phyloP scores from a whole-genome alignment of 2,113 vertebrate genomes.

The Apus apus region DNA sequence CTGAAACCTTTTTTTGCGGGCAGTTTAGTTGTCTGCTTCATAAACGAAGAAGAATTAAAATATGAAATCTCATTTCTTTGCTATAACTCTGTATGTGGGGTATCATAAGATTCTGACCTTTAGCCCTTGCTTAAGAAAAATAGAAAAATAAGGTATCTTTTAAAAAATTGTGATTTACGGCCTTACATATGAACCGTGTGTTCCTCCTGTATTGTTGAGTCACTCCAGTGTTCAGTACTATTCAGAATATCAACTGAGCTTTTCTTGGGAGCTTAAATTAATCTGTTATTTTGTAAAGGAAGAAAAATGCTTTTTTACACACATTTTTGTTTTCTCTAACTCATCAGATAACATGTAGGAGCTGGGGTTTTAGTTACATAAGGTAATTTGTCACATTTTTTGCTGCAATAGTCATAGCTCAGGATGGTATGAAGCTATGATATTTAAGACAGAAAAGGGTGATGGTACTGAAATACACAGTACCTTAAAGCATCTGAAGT shows the following conservation, averaged over 20 bases:
- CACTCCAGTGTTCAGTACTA: background rate
- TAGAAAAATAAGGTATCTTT: background rate
- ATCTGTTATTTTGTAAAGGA: background rate
- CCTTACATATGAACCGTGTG: background rate
- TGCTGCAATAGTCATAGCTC: background rate
- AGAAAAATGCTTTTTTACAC: background rate
- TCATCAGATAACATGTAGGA: background rate
- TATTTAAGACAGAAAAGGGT: background rate
- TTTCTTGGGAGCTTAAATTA: background rate
- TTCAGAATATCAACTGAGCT: background rate
- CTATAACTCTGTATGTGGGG: background rate
- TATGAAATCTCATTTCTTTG: background rate
- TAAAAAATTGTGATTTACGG: background rate
- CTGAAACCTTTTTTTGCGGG: background rate
- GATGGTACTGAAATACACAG: background rate
- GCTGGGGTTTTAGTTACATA: background rate
- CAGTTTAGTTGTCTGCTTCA: background rate
- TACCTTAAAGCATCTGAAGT: background rate
- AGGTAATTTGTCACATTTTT: background rate
- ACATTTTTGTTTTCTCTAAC: background rate
- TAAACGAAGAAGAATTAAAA: background rate
- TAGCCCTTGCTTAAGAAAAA: background rate
- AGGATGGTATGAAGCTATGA: background rate
- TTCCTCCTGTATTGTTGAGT: background rate
- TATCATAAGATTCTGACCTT: background rate